A percentile compares a stretch with the other conserved stretches of the same genome.
Evolutionary conservation across 2,113 vertebrate species (phyloP).

Genomic region (Hippocampus guttulatus): DNA sequence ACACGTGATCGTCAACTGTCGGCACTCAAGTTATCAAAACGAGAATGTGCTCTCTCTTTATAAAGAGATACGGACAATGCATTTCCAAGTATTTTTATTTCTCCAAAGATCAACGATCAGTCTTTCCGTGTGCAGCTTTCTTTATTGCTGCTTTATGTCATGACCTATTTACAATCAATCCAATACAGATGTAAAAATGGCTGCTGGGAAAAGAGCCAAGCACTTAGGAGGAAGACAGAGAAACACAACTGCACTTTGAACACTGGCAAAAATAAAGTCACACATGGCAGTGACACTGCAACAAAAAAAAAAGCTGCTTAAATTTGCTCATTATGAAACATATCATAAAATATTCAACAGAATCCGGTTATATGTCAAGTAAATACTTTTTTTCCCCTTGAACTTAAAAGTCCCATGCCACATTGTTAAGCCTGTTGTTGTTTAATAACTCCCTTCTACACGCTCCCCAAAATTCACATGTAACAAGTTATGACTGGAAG

Average conservation of each 20-base stretch:
- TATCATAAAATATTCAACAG: not conserved
- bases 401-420: too few relatives aligned
- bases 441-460: too few relatives aligned
- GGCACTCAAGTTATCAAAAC: not conserved
- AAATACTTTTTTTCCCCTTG: not conserved
- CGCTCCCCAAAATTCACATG: too few relatives aligned
- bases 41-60: not conserved
- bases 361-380: constrained; percentile 3
- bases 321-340: not conserved
- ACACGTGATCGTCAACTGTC: not conserved
- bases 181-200: not conserved
- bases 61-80: not conserved
- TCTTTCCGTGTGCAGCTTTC: not conserved
- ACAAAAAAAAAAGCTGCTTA: not conserved
- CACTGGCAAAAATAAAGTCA: constrained; percentile 16
- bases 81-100: constrained; percentile 34
- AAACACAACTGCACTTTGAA: constrained; percentile 10
- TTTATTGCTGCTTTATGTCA: not conserved
- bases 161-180: not conserved
- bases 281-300: constrained; percentile 3
- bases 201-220: not conserved
- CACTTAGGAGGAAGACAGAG: not conserved
- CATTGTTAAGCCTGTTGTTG: too few relatives aligned
- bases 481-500: too few relatives aligned
- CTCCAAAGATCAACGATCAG: not conserved